These are phyloP conservation scores for Cyanistes caeruleus DNA, from an alignment of 2,113 vertebrate genomes.

Conservation along the genomic window DNA sequence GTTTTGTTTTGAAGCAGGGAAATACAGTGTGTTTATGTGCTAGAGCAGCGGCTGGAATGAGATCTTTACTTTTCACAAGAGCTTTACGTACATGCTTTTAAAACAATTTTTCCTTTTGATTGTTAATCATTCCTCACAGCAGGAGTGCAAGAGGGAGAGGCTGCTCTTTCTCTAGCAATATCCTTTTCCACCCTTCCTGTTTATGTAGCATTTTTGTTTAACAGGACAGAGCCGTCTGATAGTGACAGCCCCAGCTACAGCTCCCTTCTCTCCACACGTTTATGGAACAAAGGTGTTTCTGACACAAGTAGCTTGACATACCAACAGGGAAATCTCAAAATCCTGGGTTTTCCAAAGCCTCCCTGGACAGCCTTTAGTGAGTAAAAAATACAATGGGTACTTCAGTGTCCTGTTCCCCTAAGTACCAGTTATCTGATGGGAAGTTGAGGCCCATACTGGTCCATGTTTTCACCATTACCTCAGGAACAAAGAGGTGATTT, in stretches of 20 bases:
- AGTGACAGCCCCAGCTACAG: not conserved
- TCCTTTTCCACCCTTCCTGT: slow-evolving; percentile 70
- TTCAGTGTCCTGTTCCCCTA: not conserved
- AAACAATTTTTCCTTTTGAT: slow-evolving; percentile 15
- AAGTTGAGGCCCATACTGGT: not conserved
- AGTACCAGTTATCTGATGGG: not conserved
- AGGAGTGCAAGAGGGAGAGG: slow-evolving; percentile 53
- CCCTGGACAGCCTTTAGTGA: not conserved
- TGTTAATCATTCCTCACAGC: slow-evolving; percentile 61
- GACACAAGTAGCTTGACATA: not conserved
- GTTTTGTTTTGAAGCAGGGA: not conserved
- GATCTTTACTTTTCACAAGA: not conserved
- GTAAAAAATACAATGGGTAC: not conserved
- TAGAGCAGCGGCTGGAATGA: not conserved
- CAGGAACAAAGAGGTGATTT: not conserved
- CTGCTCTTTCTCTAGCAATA: slow-evolving; percentile 29
- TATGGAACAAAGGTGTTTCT: not conserved
- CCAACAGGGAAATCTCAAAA: not conserved
- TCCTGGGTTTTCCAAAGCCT: not conserved
- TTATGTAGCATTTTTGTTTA: slow-evolving; percentile 47
- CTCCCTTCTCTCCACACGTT: not conserved
- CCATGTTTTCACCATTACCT: not conserved
- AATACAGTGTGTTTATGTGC: not conserved
- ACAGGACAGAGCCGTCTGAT: not conserved
- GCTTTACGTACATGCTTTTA: not conserved